Conservation (phyloP, 2,888 invertebrate species). For the Eupithecia inturbata region DNA sequence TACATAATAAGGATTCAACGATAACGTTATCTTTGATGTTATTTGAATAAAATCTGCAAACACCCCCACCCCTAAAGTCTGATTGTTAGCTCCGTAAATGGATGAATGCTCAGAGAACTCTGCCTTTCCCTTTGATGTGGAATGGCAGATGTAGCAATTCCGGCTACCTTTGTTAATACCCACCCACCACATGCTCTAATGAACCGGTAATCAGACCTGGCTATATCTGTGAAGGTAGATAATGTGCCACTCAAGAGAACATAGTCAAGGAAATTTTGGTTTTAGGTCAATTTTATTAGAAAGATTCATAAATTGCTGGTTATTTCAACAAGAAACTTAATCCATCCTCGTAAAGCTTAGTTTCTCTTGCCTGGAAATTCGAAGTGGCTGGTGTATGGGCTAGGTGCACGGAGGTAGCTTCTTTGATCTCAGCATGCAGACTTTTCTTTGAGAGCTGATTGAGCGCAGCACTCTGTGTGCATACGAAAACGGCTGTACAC, state of each 20-base stretch:
- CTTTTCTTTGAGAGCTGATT: constrained; percentile 79
- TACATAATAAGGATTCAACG: too few species aligned
- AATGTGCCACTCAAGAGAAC: neutral
- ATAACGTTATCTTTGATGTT: neutral
- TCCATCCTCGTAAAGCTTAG: neutral
- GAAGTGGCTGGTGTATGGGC: constrained; percentile 12
- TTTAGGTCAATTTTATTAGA: neutral
- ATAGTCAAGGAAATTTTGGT: neutral
- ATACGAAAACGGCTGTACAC: constrained; percentile 72
- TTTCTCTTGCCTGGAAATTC: constrained; percentile 5
- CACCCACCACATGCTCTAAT: constrained; percentile 36
- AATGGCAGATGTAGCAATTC: constrained; percentile 44
- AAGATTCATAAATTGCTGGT: neutral
- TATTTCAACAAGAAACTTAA: neutral
- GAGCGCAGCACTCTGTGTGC: constrained; percentile 78
- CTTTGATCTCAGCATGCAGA: constrained; percentile 72
- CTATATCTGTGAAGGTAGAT: neutral
- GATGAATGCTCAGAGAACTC: constrained; percentile 50
- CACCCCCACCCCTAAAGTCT: neutral
- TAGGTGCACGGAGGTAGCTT: constrained; percentile 38
- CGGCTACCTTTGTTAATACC: constrained; percentile 39
- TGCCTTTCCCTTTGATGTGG: constrained; percentile 48
- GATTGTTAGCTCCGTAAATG: constrained; percentile 47
- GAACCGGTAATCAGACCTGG: constrained; percentile 26
- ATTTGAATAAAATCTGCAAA: neutral